These are phyloP conservation scores for Lanistes nyassanus DNA, from an alignment of 1,140 invertebrate genomes.

Conservation along the genomic window DNA sequence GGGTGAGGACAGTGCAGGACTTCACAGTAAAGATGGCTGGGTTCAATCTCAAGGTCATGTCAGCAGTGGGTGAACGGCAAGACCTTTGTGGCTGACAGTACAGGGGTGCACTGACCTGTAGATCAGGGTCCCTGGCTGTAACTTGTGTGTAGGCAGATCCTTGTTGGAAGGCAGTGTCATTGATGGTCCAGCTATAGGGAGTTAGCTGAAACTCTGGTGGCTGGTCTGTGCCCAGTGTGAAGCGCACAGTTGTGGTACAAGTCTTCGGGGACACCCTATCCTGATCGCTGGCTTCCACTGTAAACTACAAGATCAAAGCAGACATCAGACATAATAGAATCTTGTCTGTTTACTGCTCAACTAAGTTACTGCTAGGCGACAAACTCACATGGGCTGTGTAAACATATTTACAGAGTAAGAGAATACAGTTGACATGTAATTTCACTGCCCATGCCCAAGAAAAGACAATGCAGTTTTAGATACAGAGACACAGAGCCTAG, in stretches of 20 bases:
- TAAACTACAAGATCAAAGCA: slow-evolving; percentile 28
- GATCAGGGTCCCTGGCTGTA: slow-evolving; percentile 84
- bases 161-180: slow-evolving; percentile 14
- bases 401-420: background rate
- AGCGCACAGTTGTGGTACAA: slow-evolving; percentile 24
- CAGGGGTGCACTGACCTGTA: slow-evolving; percentile 72
- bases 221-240: slow-evolving; percentile 25
- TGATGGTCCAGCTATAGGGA: slow-evolving; percentile 20
- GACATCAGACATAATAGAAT: too few relatives aligned
- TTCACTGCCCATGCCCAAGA: background rate
- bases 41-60: too few relatives aligned
- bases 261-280: slow-evolving; percentile 18
- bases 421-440: background rate
- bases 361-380: too few relatives aligned
- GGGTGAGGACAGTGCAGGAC: too few relatives aligned
- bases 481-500: too few relatives aligned
- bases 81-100: background rate
- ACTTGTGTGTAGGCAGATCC: slow-evolving; percentile 64
- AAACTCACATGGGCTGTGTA: background rate
- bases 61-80: too few relatives aligned
- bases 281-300: slow-evolving; percentile 32
- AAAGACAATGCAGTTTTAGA: too few relatives aligned
- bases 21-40: too few relatives aligned
- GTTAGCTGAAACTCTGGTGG: slow-evolving; percentile 27
- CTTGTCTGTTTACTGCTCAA: too few relatives aligned